Base-by-base conservation (phyloP, 2,888 invertebrate species). In the Tuberolachnus salignus region DNA sequence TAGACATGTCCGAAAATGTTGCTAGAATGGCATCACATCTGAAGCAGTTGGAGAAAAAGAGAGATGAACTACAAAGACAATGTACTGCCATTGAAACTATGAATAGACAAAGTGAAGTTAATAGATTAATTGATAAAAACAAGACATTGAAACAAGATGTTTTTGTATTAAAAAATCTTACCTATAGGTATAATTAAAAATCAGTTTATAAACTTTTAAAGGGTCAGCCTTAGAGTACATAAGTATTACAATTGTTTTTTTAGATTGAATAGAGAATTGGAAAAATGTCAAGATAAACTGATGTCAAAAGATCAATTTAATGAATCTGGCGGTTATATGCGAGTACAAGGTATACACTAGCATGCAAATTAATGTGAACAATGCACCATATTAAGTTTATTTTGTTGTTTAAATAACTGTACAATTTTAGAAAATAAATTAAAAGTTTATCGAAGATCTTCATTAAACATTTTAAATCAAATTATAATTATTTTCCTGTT, bases 251-350 rank as follows among this genome's bases (percentile, higher is more conserved):
- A 57, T 66, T 49, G 51, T 59, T 63, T 46, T 70, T 55, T 8
- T 63, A 91, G 92, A 73, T 84, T 94, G 34, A 94, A 94, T 84
- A 89, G 91, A 0, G 93, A 94, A 83, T 86, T 94, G 34, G 92
- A 93, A 81, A 87, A 90, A 1, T 93, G 92, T 84, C 94, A 94
- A 85, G 91, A 93, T 83, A 91, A 89, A 82, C 81, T 91, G 1
- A 9, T 78, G 26, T 78, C 46, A 21, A 78, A 53, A 59, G 75
- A 67, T 49, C 75, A 78, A 21, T 49, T 67, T 26, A 1, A 57
- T n/a, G 75, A 78, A 49, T 59, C 75, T 57, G 34, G 49, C 1
- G 26, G 75, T 57, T 78, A 78, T 34, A 67, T 67, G 67, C 49
- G 75, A 67, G 34, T 67, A 2, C 75, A 78, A 78, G 67, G 75